Base-by-base conservation (phyloP, 2,113 vertebrate genomes). In the Odocoileus virginianus region DNA sequence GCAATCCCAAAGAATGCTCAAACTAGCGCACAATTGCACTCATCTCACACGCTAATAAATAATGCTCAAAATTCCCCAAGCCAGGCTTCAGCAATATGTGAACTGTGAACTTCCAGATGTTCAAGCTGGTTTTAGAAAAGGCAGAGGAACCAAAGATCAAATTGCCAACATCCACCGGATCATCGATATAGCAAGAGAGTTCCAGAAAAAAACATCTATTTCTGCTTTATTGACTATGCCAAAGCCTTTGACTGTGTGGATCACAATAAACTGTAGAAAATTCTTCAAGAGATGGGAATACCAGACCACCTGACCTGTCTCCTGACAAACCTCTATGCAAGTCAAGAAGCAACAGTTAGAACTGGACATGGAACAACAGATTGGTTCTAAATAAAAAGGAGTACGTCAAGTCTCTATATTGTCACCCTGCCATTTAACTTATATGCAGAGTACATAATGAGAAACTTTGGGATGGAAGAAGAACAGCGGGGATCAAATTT, bases 391-490 rank as follows among this genome's bases (percentile, higher is more conserved):
- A 67, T n/a, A 67, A n/a, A 67, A 67, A n/a, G 33, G 2, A n/a
- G 16, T 67, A 67, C 8, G 33, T 67, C 61, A 67, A 67, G 61
- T 3, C 33, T 67, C 16, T 67, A 19, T 67, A 67, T n/a, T 67
- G 16, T n/a, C 61, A 67, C 33, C 1, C 61, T 67, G 61, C 7
- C 17, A 19, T 67, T 17, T 64, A 64, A 33, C 61, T 33, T 67
- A 10, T 19, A n/a, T 10, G 61, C 61, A 54, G 52, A 54, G 52
- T 54, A 54, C 52, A n/a, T 67, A 16, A 67, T 9, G 61, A 67
- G 33, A 67, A 67, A 36, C 0, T 0, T 4, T 36, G n/a, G n/a
- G 15, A 9, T 67, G 64, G 4, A 36, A 0, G 1, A 67, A 17
- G 7, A n/a, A 67, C 17, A 67, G n/a, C 17, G 36, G 64, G n/a